Conservation (phyloP, 2,113 vertebrate species). For the Macaca fascicularis region DNA sequence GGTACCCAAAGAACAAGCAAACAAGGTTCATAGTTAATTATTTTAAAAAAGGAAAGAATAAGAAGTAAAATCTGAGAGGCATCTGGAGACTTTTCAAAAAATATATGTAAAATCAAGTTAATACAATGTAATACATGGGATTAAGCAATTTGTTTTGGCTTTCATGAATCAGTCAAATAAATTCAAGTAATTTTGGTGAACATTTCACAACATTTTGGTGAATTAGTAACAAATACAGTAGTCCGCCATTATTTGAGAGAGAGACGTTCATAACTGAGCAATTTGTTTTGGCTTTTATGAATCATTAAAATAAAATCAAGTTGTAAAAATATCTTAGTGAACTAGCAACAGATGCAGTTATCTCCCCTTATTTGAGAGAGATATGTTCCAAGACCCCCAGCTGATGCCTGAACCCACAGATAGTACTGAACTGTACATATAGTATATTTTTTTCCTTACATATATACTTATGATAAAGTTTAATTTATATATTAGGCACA, state of each 20-base stretch:
- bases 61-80: neutral
- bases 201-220: neutral
- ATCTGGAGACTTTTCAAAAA: neutral
- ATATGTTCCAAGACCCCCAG: neutral
- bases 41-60: neutral
- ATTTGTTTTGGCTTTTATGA: neutral
- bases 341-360: neutral
- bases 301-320: conserved; percentile 7
- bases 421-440: neutral
- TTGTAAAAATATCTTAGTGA: neutral
- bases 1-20: neutral
- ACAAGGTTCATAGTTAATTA: neutral
- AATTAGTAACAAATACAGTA: neutral
- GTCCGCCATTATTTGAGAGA: neutral
- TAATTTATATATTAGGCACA: neutral
- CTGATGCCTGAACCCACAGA: neutral
- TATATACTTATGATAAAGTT: neutral
- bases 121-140: neutral
- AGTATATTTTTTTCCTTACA: neutral
- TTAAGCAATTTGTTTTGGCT: neutral
- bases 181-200: neutral
- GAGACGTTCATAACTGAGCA: neutral
- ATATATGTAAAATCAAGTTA: neutral
- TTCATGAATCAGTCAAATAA: neutral
- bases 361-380: neutral